These are phyloP conservation scores for Cyrtorhinus lividipennis DNA, from an alignment of 1,140 invertebrate genomes.

Conservation along the genomic window DNA sequence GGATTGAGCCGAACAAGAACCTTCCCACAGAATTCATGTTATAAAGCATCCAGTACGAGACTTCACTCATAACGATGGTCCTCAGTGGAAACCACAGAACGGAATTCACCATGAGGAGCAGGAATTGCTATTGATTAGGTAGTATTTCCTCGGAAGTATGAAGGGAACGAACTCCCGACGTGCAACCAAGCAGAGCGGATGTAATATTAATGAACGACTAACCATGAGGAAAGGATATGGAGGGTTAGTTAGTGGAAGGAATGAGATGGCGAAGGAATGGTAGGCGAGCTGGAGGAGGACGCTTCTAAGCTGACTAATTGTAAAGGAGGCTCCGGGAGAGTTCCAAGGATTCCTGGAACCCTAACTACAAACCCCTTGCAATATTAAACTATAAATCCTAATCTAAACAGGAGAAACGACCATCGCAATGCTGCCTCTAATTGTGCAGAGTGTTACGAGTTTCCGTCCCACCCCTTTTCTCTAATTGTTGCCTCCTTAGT, in stretches of 20 bases:
- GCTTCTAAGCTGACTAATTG: slow-evolving; percentile 10
- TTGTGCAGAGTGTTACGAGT: slow-evolving; percentile 10
- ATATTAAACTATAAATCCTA: slow-evolving; percentile 17
- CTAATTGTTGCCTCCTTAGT: slow-evolving; percentile 16
- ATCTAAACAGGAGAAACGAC: slow-evolving; percentile 15
- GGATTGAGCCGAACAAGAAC: too few species aligned
- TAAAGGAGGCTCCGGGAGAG: slow-evolving; percentile 6
- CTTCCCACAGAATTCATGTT: too few species aligned
- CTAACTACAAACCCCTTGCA: slow-evolving; percentile 14
- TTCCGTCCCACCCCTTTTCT: not conserved
- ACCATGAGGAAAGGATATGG: not conserved
- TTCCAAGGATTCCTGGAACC: slow-evolving; percentile 12
- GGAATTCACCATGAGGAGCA: too few species aligned
- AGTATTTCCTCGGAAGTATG: too few species aligned
- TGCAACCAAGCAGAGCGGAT: not conserved
- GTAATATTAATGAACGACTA: not conserved
- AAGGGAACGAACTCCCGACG: too few species aligned
- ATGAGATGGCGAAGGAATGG: not conserved
- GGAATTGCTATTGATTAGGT: too few species aligned
- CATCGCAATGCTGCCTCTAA: slow-evolving; percentile 15
- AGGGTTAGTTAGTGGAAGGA: not conserved
- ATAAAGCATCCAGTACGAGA: too few species aligned
- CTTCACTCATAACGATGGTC: too few species aligned
- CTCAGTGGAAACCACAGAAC: too few species aligned
- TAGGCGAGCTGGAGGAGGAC: not conserved